These are phyloP conservation scores for Motacilla alba DNA, from an alignment of 2,113 vertebrate species.

Conservation along the genomic window DNA sequence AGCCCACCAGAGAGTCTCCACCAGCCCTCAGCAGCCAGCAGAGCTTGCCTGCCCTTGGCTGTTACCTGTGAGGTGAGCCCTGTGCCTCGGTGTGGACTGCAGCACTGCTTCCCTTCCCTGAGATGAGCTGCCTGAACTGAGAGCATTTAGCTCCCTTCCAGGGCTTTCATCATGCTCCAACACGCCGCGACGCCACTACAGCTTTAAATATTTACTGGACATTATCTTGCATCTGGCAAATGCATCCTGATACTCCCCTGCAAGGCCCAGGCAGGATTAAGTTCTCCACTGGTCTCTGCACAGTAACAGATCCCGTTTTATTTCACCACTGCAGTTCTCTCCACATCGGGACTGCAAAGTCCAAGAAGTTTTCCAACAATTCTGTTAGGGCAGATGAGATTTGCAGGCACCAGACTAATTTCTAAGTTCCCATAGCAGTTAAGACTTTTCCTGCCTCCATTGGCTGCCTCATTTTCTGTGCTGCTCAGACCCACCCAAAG, in stretches of 20 bases:
- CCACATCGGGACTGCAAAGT: neutral
- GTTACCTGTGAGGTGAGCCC: neutral
- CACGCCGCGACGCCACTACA: neutral
- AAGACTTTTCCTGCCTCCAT: neutral
- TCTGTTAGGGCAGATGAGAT: neutral
- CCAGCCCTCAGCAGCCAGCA: neutral
- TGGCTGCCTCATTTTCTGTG: neutral
- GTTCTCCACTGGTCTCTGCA: neutral
- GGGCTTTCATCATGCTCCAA: neutral
- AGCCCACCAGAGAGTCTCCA: neutral
- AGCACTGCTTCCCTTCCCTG: neutral
- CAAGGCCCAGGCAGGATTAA: neutral
- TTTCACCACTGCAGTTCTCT: neutral
- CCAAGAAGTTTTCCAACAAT: neutral
- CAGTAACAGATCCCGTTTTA: neutral
- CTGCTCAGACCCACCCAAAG: neutral
- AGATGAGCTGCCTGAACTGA: neutral
- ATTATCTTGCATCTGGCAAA: neutral
- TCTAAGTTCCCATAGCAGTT: neutral
- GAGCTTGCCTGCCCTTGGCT: neutral
- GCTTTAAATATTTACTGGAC: conserved; percentile 39
- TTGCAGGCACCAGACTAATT: neutral
- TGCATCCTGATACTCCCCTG: neutral
- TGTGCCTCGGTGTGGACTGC: neutral
- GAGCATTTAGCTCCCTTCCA: neutral